These are phyloP conservation scores for Hirtodrosophila trivittata DNA, from an alignment of 2,888 invertebrate genomes.

Conservation along the genomic window DNA sequence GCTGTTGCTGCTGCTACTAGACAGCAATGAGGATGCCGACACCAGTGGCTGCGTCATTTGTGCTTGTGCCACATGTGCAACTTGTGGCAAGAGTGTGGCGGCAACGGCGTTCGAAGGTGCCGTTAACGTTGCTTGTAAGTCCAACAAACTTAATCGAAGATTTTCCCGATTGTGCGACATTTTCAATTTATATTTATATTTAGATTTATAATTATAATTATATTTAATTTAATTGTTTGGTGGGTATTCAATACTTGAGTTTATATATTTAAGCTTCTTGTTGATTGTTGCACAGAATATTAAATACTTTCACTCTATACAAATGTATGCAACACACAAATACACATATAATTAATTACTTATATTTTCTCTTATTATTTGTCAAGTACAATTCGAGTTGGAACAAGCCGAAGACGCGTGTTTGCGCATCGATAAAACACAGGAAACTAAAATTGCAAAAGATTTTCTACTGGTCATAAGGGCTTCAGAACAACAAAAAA, in stretches of 20 bases:
- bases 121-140: constrained; percentile 78
- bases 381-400: too few species aligned
- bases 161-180: constrained; percentile 83
- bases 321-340: too few species aligned
- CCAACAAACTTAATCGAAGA: constrained; percentile 82
- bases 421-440: constrained; percentile 32
- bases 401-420: constrained; percentile 24
- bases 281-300: too few species aligned
- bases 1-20: constrained; percentile 53
- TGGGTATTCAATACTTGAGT: too few species aligned
- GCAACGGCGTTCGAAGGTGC: constrained; percentile 72
- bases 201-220: background rate
- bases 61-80: constrained; percentile 25
- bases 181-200: constrained; percentile 12
- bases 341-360: background rate
- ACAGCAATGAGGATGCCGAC: constrained; percentile 20
- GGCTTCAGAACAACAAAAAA: background rate
- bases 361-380: too few species aligned
- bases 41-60: constrained; percentile 32
- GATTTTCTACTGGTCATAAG: constrained; percentile 11
- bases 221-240: constrained; percentile 14
- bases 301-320: background rate
- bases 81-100: constrained; percentile 56
- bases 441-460: constrained; percentile 37
- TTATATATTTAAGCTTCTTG: too few species aligned